Evolutionary conservation across 2,888 invertebrate genomes (phyloP), one percentile per base, ranked within the genome.

Genomic region (Chelonus formosanus): DNA sequence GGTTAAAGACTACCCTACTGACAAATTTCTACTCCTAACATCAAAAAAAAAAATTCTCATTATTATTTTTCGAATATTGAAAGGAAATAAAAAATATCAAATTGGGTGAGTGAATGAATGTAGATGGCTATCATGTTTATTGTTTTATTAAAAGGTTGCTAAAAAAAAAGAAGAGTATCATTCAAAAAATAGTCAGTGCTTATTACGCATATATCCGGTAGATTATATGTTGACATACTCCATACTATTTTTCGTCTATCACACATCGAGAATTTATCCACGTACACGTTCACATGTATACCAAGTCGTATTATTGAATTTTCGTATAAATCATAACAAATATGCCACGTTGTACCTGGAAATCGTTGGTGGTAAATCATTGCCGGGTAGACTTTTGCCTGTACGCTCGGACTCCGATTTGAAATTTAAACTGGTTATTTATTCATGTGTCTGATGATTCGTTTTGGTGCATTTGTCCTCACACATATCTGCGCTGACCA

Each of bases 271-370:
- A 8, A 44, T 44, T 44, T 7, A 4, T 44, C 5, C n/a, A 58
- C 10, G n/a, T 47, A 34, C 32, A 45, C 36, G 10, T n/a, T 8
- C 10, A 43, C 7, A 44, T 44, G 31, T 59, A 58, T 44, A 35
- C 32, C 40, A 57, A 56, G 44, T 66, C 44, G 45, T 54, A 63
- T 67, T 73, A 74, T 76, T 76, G 76, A 75, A 77, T 76, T 73
- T 70, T 56, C 68, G 67, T 72, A 77, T 79, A 78, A 77, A 78
- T 78, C 76, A 76, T 73, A 67, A 65, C 65, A 71, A 75, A 76
- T 74, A 74, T 73, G 75, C 70, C 69, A 66, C 60, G 66, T 8
- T 64, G 48, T 63, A 44, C 69, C 56, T 57, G 52, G 31, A 62
- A 55, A 67, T 70, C 68, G 67, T 68, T 63, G 69, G 50, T 73